A percentile compares a stretch with the other conserved stretches of the same genome.
Evolutionary conservation across 1,140 invertebrate genomes (phyloP).

Genomic region (Drosophila busckii): DNA sequence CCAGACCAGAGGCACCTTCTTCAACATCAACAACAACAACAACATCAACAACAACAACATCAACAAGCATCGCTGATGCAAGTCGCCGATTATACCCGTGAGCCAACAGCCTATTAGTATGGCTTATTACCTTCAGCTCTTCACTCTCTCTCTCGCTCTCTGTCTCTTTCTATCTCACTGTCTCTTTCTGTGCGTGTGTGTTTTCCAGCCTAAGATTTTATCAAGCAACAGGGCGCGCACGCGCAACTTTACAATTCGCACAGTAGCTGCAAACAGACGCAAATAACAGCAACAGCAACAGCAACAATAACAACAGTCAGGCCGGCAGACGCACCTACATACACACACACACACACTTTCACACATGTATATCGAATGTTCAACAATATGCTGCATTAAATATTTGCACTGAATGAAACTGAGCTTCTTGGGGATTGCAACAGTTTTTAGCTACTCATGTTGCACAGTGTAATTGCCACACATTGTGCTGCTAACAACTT

Average conservation of each 20-base stretch:
- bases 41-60: conserved; percentile 3
- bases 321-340: conserved; percentile 25
- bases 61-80: conserved; percentile 30
- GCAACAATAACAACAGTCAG: conserved; percentile 28
- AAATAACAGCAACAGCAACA: background rate
- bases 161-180: background rate
- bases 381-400: no score
- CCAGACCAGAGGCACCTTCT: conserved; percentile 15
- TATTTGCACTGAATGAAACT: background rate
- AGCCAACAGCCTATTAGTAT: conserved; percentile 69
- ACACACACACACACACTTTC: background rate
- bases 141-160: background rate
- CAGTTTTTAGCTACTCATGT: conserved; percentile 7
- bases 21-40: conserved; percentile 7
- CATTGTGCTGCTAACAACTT: conserved; percentile 70
- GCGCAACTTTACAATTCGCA: conserved; percentile 48
- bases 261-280: conserved; percentile 16
- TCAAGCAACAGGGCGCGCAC: conserved; percentile 61
- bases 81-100: conserved; percentile 24
- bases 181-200: conserved; percentile 5
- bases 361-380: conserved; percentile 7
- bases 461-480: conserved; percentile 65
- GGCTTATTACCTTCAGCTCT: conserved; percentile 56
- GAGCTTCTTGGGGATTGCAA: background rate
- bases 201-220: conserved; percentile 42